Evolutionary conservation across 2,797 vertebrate genomes (phyloP).

Genomic region (Argya squamiceps): DNA sequence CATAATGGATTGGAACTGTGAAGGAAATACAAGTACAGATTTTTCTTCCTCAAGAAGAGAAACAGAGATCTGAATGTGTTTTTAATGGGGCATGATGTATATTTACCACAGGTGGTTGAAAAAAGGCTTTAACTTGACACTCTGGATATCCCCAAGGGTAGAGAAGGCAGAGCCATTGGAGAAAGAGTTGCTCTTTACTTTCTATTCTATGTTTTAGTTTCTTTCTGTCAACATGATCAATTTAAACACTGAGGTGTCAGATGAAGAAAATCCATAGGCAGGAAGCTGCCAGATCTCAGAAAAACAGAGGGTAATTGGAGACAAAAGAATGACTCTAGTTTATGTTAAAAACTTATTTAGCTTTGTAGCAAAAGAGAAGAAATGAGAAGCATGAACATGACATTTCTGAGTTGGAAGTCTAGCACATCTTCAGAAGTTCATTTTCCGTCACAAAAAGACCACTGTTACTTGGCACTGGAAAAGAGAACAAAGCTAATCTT

Average conservation of each 20-base stretch:
- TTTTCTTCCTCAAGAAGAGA: not conserved
- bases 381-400: fast-evolving
- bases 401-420: not conserved
- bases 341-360: not conserved
- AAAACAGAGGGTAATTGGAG: not conserved
- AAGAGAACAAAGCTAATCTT: not conserved
- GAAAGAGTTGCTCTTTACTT: not conserved
- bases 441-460: not conserved
- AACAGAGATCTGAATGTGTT: not conserved
- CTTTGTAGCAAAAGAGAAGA: not conserved
- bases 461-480: not conserved
- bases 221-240: not conserved
- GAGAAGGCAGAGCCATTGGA: not conserved
- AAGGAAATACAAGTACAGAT: not conserved
- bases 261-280: not conserved
- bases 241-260: not conserved
- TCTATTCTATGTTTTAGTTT: not conserved
- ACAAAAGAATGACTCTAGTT: not conserved
- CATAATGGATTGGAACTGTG: not conserved
- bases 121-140: not conserved
- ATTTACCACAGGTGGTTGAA: not conserved
- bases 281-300: not conserved
- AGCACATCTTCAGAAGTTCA: not conserved
- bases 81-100: not conserved
- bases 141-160: not conserved